Conservation (phyloP, 2,113 vertebrate genomes). For the Callocephalon fimbriatum region DNA sequence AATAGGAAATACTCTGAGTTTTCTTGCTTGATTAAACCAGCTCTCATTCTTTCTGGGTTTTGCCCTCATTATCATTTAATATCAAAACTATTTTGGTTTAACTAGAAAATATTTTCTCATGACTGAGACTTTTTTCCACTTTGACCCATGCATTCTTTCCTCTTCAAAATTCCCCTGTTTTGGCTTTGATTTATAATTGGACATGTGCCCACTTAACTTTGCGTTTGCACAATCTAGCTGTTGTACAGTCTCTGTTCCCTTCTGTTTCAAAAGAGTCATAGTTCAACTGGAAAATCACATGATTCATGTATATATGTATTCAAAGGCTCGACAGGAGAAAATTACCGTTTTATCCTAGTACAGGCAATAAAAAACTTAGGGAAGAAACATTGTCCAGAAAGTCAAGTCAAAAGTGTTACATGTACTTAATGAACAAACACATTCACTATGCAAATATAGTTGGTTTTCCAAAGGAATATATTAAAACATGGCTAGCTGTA, state of each 20-base stretch:
- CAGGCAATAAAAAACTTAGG: not conserved
- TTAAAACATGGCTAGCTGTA: not conserved
- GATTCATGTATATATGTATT: not conserved
- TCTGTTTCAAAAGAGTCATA: slow-evolving; percentile 53
- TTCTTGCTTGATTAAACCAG: slow-evolving; percentile 8
- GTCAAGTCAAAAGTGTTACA: not conserved
- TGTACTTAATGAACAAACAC: not conserved
- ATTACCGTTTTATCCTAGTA: not conserved
- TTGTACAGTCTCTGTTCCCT: slow-evolving; percentile 18
- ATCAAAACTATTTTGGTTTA: slow-evolving; percentile 65
- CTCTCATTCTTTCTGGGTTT: slow-evolving; percentile 47
- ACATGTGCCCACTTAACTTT: slow-evolving; percentile 41
- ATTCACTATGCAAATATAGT: not conserved
- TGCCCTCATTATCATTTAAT: slow-evolving; percentile 52
- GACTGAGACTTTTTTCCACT: slow-evolving; percentile 54
- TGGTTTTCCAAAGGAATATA: not conserved
- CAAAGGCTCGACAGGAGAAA: slow-evolving; percentile 8
- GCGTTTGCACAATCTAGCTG: slow-evolving; percentile 33
- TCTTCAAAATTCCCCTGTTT: slow-evolving; percentile 67
- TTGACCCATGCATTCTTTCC: slow-evolving; percentile 67
- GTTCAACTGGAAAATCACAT: slow-evolving; percentile 56
- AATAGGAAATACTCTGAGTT: not conserved
- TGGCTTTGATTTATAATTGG: slow-evolving; percentile 60
- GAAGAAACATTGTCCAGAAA: not conserved
- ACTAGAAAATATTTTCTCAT: slow-evolving; percentile 58